Base-by-base conservation (phyloP, 2,113 vertebrate species). In the Dinomys branickii region DNA sequence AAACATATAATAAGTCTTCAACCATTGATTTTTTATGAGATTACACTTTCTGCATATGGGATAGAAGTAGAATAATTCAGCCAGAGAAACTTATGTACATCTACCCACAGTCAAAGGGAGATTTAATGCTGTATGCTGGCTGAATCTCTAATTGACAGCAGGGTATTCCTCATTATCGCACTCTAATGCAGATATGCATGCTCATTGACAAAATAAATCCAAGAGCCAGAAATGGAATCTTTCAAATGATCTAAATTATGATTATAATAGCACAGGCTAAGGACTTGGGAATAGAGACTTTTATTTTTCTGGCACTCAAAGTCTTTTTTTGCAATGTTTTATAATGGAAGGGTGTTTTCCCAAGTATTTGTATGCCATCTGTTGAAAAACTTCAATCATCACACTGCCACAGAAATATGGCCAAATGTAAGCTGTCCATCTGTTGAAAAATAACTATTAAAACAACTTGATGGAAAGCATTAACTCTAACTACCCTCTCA, bases 391-490 rank as follows among this genome's bases (percentile, higher is more conserved):
- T 91, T 96, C 95, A 91, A 69, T 96, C 93, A 93, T 52, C 88
- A 94, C 80, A 84, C 83, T 95, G 86, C 90, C 86, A 96, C 65
- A 97, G 88, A 92, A 91, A 95, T 0, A 16, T 85, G 86, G 92
- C 95, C 95, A 96, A 95, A 96, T 89, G 80, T 63, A 95, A 94
- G 77, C 52, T 87, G 83, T 73, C 94, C 97, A 96, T 96, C 96
- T 97, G 97, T 77, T 96, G 92, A 93, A 94, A 97, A 96, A 59
- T 73, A 96, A 91, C 94, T 85, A 96, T 86, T 91, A 91, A 96
- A 95, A 85, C 85, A 94, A 95, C 67, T 97, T 92, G 63, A 96
- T 93, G 81, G 67, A 96, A 96, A 91, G 67, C 50, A 83, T 95
- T 90, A 94, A 91, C 56, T 89, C 85, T 94, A 96, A 85, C 96